Conservation (phyloP, 64 coral and sea anemone species). For the Porites australiensis region DNA sequence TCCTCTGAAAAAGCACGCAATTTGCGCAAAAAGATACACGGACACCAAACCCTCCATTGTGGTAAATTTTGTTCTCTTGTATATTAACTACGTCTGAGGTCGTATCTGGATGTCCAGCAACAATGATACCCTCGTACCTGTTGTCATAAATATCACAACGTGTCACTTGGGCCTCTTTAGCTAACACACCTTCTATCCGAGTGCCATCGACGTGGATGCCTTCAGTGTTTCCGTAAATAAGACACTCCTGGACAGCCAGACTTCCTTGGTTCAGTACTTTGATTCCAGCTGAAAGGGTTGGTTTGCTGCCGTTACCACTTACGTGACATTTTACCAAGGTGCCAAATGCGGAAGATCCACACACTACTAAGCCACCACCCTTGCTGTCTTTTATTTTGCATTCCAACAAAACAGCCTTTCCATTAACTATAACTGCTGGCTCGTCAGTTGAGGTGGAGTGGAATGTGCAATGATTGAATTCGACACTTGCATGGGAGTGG, state of each 20-base stretch:
- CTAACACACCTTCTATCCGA: not conserved
- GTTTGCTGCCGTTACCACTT: not conserved
- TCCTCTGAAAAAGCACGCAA: not conserved
- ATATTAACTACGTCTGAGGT: not conserved
- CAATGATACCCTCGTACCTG: not conserved
- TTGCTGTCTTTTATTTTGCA: not conserved
- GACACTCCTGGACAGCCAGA: not conserved
- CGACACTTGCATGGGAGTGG: not conserved
- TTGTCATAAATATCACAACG: conserved; percentile 9
- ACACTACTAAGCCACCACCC: not conserved
- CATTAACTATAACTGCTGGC: not conserved
- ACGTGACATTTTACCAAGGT: not conserved
- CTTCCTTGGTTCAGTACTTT: not conserved
- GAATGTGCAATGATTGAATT: not conserved
- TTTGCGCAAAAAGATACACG: not conserved
- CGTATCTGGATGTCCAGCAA: not conserved
- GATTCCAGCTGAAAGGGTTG: not conserved
- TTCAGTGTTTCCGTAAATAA: not conserved
- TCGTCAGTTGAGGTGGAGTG: no score
- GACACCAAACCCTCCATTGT: not conserved
- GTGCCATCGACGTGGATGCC: not conserved
- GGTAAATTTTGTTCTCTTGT: not conserved
- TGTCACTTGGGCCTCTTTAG: not conserved
- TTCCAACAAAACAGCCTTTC: not conserved
- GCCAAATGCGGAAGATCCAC: not conserved